These are phyloP conservation scores for Teleogryllus oceanicus DNA, from an alignment of 2,888 invertebrate genomes.

Conservation along the genomic window DNA sequence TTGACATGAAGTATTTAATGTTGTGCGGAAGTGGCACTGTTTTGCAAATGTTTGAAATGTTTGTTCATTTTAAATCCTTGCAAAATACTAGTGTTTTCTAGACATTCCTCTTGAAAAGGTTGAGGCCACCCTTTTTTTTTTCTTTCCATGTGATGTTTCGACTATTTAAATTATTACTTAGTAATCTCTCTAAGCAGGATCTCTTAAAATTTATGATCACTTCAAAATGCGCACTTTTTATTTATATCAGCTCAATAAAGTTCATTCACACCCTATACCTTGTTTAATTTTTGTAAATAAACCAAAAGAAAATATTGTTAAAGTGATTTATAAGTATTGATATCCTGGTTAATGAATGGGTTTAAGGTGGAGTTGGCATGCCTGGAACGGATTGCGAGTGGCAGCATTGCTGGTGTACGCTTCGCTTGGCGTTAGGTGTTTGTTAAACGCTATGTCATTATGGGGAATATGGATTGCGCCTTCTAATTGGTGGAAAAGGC, in stretches of 20 bases:
- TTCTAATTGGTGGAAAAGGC: conserved; percentile 26
- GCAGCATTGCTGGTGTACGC: background rate
- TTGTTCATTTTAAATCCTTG: conserved; percentile 4
- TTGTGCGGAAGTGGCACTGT: background rate
- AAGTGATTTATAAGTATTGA: too few relatives aligned
- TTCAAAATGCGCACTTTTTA: background rate
- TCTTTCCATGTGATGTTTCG: conserved; percentile 9
- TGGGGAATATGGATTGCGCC: conserved; percentile 23
- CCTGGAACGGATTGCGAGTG: background rate
- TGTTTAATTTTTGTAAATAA: too few relatives aligned
- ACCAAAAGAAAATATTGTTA: too few relatives aligned
- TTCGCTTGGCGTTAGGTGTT: background rate
- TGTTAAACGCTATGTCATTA: background rate
- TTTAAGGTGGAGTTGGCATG: background rate
- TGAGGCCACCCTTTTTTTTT: background rate
- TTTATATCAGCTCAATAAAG: conserved; percentile 9
- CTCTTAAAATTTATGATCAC: background rate
- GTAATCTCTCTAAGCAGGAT: conserved; percentile 7
- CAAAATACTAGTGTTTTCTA: background rate
- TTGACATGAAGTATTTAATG: background rate
- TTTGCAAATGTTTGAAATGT: conserved; percentile 8
- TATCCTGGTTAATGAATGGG: background rate
- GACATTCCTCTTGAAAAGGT: background rate
- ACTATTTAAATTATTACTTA: background rate
- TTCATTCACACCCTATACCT: background rate